Conservation (phyloP, 2,797 vertebrate species). For the Trachops cirrhosus region DNA sequence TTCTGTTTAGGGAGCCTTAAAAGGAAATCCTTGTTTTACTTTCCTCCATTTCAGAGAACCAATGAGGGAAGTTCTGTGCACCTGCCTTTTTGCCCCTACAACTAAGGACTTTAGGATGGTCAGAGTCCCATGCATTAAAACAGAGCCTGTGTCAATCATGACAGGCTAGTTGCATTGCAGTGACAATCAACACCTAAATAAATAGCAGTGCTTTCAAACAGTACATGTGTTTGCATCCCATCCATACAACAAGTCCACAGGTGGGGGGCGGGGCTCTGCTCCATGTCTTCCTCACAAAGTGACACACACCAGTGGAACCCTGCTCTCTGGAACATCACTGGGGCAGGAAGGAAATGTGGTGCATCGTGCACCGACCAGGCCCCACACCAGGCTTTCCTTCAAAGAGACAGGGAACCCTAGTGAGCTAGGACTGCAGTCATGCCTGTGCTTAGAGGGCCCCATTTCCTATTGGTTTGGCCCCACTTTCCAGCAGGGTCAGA, state of each 20-base stretch:
- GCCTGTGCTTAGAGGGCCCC: neutral
- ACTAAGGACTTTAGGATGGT: neutral
- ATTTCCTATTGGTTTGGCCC: neutral
- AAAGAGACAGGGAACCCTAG: neutral
- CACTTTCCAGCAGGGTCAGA: neutral
- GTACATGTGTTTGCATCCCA: neutral
- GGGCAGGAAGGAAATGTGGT: neutral
- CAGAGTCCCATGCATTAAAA: neutral
- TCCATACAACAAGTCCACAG: accelerated
- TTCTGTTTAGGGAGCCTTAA: neutral
- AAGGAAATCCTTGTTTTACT: neutral
- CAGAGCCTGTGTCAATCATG: neutral
- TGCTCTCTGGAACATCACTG: neutral
- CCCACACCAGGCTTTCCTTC: neutral
- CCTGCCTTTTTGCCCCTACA: neutral
- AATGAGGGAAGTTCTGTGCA: neutral
- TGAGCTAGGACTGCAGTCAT: neutral
- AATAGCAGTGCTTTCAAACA: neutral
- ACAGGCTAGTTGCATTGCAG: neutral
- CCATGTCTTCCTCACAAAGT: neutral
- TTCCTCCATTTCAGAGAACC: neutral
- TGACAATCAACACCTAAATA: neutral
- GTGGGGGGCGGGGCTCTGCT: no score
- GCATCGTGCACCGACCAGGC: neutral
- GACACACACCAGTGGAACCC: neutral